Evolutionary conservation across 2,113 vertebrate species (phyloP).

Genomic region (Semnornis frantzii): DNA sequence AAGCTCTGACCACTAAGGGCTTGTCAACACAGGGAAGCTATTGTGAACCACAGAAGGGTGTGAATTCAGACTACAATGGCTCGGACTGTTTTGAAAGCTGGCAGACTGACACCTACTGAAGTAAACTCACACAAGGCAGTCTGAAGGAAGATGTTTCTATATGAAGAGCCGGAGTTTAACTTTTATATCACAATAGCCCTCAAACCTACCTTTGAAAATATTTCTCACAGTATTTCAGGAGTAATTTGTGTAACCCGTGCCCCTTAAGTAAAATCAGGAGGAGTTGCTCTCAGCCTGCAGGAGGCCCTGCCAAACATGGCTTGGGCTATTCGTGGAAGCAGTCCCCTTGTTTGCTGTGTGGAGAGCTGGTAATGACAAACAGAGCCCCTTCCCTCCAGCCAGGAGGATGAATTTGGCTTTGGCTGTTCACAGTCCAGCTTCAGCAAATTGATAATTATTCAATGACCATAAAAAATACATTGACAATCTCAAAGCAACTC

Average conservation of each 20-base stretch:
- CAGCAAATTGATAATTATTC: neutral
- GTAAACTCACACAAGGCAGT: neutral
- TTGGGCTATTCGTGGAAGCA: neutral
- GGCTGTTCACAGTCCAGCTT: neutral
- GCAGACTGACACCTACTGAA: neutral
- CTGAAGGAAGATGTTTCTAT: neutral
- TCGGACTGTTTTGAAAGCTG: neutral
- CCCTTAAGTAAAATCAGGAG: neutral
- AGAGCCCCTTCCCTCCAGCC: neutral
- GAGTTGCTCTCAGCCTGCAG: neutral
- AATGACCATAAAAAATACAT: slow-evolving; percentile 12
- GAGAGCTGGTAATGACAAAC: slow-evolving; percentile 12
- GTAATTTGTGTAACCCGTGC: neutral
- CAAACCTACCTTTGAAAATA: neutral
- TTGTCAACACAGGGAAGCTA: neutral
- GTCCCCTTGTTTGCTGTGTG: neutral
- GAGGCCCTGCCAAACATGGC: neutral
- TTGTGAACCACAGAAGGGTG: neutral
- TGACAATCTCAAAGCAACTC: neutral
- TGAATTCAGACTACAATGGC: neutral
- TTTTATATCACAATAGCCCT: neutral
- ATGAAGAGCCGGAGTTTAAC: neutral
- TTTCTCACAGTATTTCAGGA: neutral
- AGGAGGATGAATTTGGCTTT: neutral
- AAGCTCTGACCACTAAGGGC: neutral